These are phyloP conservation scores for Trichopria drosophilae DNA, from an alignment of 2,888 invertebrate genomes.

Conservation along the genomic window DNA sequence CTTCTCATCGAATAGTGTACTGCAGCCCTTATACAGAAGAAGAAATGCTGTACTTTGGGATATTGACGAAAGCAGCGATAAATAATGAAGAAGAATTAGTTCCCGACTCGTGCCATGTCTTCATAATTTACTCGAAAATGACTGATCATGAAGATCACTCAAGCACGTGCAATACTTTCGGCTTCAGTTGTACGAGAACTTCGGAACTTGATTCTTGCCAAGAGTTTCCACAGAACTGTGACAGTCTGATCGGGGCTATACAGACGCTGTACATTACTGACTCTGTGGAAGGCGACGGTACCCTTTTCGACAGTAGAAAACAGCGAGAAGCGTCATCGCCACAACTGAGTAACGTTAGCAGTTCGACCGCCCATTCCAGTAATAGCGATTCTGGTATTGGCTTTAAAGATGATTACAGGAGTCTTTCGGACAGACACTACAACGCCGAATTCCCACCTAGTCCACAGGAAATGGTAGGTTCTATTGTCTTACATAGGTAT, in stretches of 20 bases:
- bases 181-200: constrained; percentile 81
- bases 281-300: constrained; percentile 46
- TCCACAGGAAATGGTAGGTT: constrained; percentile 24
- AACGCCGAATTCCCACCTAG: constrained; percentile 73
- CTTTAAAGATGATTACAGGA: constrained; percentile 85
- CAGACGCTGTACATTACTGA: constrained; percentile 61
- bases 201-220: constrained; percentile 77
- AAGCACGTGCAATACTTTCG: constrained; percentile 80
- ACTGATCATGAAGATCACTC: constrained; percentile 80
- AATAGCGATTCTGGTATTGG: constrained; percentile 96
- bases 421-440: constrained; percentile 78
- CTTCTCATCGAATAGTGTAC: constrained; percentile 82
- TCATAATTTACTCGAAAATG: constrained; percentile 87
- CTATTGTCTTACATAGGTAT: too few species aligned
- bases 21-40: constrained; percentile 90
- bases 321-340: constrained; percentile 64
- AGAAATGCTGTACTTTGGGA: constrained; percentile 88
- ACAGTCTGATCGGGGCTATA: constrained; percentile 64
- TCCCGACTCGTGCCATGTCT: constrained; percentile 92
- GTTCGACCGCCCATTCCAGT: constrained; percentile 80
- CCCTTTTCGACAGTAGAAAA: constrained; percentile 44
- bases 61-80: constrained; percentile 80
- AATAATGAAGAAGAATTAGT: constrained; percentile 60
- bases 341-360: constrained; percentile 81
- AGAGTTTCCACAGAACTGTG: constrained; percentile 88